Percentiles rank a stretch among this genome's conserved stretches.
Evolutionary conservation across 2,888 invertebrate genomes (phyloP).

Genomic region (Halocaridina rubra): DNA sequence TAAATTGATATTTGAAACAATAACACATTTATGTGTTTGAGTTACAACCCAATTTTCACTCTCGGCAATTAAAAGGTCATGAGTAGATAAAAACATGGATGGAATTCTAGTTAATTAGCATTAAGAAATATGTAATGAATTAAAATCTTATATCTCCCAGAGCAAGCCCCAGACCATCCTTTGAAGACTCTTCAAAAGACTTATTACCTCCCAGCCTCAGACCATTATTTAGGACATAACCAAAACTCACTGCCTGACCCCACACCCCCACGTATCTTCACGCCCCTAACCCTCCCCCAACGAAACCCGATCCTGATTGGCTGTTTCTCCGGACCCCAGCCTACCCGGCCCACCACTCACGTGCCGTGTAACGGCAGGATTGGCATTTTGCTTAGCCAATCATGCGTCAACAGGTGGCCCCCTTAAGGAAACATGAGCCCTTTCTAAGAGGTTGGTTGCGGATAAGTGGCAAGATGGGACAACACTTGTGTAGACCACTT

Average conservation of each 20-base stretch:
- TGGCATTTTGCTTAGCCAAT: neutral
- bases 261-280: neutral
- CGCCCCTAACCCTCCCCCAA: neutral
- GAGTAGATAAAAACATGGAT: too few relatives aligned
- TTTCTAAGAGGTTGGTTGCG: conserved; percentile 51
- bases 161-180: too few relatives aligned
- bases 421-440: conserved; percentile 55
- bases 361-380: neutral
- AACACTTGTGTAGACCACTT: neutral
- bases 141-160: too few relatives aligned
- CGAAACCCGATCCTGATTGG: neutral
- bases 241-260: conserved; percentile 16
- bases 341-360: conserved; percentile 31
- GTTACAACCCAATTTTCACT: too few relatives aligned
- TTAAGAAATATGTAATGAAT: too few relatives aligned
- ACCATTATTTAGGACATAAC: too few relatives aligned
- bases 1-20: too few relatives aligned
- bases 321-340: conserved; percentile 33
- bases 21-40: too few relatives aligned
- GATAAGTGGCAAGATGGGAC: neutral
- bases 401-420: conserved; percentile 32
- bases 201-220: too few relatives aligned
- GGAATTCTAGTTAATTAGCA: too few relatives aligned
- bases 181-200: too few relatives aligned
- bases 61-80: too few relatives aligned